These are phyloP conservation scores for Asobara japonica DNA, from an alignment of 1,140 invertebrate species.

Conservation along the genomic window DNA sequence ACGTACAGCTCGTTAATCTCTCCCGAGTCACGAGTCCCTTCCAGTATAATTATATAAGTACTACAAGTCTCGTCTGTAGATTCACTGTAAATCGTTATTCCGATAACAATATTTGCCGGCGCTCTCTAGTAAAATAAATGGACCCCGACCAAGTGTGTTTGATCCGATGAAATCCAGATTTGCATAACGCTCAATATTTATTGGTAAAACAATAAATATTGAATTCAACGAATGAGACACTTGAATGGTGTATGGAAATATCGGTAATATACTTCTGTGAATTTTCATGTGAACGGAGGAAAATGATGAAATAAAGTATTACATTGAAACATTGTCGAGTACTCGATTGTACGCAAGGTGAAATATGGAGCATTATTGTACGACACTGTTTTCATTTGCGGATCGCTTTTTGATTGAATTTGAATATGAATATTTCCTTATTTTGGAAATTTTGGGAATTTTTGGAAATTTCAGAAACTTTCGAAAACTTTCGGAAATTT, in stretches of 20 bases:
- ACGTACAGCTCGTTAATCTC: constrained; percentile 6
- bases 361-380: no score
- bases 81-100: neutral
- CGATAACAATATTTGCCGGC: neutral
- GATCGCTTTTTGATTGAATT: no score
- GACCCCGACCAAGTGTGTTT: neutral
- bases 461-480: no score
- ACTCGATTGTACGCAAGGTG: no score
- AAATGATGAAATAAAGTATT: no score
- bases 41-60: neutral
- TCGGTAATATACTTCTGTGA: no score
- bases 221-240: neutral
- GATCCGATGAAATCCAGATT: neutral
- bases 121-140: neutral
- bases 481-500: no score
- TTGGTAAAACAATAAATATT: neutral
- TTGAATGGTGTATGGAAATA: neutral
- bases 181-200: neutral
- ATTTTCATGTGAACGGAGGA: no score
- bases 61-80: neutral
- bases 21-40: neutral
- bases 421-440: no score
- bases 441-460: no score
- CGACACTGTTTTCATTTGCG: no score
- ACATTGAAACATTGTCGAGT: no score